Evolutionary conservation across 1,140 invertebrate genomes (phyloP).

Genomic region (Diorhabda carinulata): DNA sequence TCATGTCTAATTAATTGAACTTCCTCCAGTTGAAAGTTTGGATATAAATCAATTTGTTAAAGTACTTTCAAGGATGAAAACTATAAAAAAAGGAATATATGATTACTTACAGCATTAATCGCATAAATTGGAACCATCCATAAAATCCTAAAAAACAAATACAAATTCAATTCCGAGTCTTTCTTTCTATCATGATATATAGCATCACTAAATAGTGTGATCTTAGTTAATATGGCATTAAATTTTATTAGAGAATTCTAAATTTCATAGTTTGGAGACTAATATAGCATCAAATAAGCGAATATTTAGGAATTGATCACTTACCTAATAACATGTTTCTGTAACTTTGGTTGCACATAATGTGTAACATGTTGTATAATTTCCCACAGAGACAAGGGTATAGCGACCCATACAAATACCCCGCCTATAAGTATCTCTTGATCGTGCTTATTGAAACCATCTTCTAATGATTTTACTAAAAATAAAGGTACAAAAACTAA

Average conservation of each 20-base stretch:
- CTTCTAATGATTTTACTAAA: conserved; percentile 66
- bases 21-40: too few species aligned
- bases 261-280: not conserved
- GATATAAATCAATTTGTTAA: not conserved
- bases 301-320: not conserved
- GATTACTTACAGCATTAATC: conserved; percentile 78
- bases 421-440: conserved; percentile 82
- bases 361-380: conserved; percentile 91
- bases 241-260: not conserved
- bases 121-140: conserved; percentile 99
- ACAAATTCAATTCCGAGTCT: too few species aligned
- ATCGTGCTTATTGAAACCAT: conserved; percentile 69
- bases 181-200: not conserved
- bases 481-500: conserved; percentile 80
- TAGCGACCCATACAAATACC: conserved; percentile 81
- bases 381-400: conserved; percentile 92
- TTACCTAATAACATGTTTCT: conserved; percentile 91
- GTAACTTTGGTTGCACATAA: conserved; percentile 87
- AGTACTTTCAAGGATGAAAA: not conserved
- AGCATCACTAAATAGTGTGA: not conserved
- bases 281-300: too few species aligned
- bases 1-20: not conserved
- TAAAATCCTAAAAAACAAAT: conserved; percentile 69
- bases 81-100: conserved; percentile 8
- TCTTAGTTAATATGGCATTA: not conserved